These are phyloP conservation scores for Luperina nickerlii DNA, from an alignment of 2,888 invertebrate genomes.

Conservation along the genomic window DNA sequence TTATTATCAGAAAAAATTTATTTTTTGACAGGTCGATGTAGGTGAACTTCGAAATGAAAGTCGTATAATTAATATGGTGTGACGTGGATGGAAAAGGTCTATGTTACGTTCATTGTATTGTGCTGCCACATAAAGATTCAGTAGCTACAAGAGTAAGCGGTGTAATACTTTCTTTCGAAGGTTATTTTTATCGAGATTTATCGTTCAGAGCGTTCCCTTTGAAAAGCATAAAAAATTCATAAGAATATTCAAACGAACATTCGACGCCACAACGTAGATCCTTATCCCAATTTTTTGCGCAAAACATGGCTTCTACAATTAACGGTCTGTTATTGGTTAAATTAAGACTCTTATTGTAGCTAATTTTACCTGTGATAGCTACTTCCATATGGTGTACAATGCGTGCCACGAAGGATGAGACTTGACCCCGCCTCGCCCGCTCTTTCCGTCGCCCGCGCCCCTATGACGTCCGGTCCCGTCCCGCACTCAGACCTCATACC, in stretches of 20 bases:
- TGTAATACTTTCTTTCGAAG: constrained; percentile 34
- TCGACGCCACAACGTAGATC: neutral
- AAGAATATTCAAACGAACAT: neutral
- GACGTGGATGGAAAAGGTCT: neutral
- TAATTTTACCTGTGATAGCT: no score
- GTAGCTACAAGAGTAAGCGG: constrained; percentile 5
- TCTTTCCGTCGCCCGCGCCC: no score
- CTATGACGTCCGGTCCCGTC: no score
- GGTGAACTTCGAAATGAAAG: no score
- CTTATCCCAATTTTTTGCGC: neutral
- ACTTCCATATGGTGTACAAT: no score
- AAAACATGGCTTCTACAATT: neutral
- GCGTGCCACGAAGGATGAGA: no score
- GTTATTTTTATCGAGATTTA: constrained; percentile 32
- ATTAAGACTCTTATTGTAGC: no score
- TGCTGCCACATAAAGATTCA: constrained; percentile 40
- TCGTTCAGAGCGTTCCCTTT: neutral
- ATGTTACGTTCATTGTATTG: neutral
- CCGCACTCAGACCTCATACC: no score
- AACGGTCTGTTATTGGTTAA: no score
- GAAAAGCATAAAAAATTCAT: neutral
- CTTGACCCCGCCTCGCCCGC: no score
- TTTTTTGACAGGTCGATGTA: no score
- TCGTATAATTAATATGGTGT: constrained; percentile 12
- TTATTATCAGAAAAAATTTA: no score